phyloP scores from a whole-genome alignment of 2,113 vertebrate species.

The Tachycineta bicolor region DNA sequence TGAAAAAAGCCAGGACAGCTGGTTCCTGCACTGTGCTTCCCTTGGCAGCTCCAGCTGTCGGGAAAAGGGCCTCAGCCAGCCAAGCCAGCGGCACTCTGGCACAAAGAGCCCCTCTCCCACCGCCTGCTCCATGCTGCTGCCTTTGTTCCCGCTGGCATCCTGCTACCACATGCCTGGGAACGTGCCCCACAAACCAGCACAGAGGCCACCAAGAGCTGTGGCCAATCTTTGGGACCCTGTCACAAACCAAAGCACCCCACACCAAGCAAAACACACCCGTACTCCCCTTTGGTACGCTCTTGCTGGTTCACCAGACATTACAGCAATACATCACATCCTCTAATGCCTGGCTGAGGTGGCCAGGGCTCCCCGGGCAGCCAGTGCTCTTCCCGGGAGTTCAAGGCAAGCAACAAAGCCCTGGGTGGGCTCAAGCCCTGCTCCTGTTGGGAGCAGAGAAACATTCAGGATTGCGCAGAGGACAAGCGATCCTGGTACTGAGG shows the following conservation, averaged over 20 bases:
- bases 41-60: background rate
- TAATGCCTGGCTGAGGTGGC: rapidly evolving
- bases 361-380: background rate
- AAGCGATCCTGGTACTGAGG: background rate
- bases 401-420: background rate
- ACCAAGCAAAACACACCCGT: background rate
- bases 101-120: background rate
- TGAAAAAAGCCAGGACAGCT: background rate
- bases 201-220: background rate
- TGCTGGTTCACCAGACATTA: rapidly evolving
- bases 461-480: background rate
- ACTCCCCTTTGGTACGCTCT: rapidly evolving
- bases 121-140: background rate
- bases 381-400: background rate
- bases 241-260: background rate
- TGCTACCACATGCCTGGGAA: rapidly evolving
- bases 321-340: background rate
- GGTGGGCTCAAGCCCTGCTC: background rate
- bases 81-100: rapidly evolving
- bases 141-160: background rate
- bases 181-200: rapidly evolving
- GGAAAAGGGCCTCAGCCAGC: background rate
- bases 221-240: background rate
- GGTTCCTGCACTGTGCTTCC: rapidly evolving
- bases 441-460: rapidly evolving